phyloP scores from a whole-genome alignment of 2,797 vertebrate genomes.

The Chloroceryle inda region DNA sequence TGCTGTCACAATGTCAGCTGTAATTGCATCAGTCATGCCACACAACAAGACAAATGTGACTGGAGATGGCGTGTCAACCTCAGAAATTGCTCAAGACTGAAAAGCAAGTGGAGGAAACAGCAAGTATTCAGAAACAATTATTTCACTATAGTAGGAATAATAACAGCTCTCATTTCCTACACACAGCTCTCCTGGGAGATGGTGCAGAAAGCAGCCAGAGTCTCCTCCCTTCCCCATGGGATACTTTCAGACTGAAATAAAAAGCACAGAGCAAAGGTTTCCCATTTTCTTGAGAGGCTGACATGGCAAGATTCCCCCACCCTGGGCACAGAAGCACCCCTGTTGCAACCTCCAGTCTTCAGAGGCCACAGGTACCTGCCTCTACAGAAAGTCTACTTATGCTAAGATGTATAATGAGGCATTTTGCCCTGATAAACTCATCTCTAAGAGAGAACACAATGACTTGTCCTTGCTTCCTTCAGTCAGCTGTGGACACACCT shows the following conservation, averaged over 20 bases:
- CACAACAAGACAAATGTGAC: constrained; percentile 10
- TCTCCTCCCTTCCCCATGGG: not conserved
- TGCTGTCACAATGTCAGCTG: constrained; percentile 10
- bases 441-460: not conserved
- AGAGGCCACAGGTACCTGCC: not conserved
- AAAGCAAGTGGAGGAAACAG: not conserved
- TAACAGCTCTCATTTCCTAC: not conserved
- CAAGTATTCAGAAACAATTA: not conserved
- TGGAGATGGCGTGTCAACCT: constrained; percentile 15
- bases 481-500: not conserved
- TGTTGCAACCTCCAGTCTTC: not conserved
- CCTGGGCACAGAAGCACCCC: not conserved
- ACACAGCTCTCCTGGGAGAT: not conserved
- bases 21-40: constrained; percentile 23
- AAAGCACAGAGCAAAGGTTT: not conserved
- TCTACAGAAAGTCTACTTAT: not conserved
- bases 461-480: not conserved
- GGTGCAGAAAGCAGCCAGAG: not conserved
- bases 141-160: not conserved
- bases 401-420: not conserved
- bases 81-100: constrained; percentile 34
- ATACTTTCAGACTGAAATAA: not conserved
- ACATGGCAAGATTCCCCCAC: not conserved
- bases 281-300: not conserved
- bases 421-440: not conserved